Percentiles rank a stretch among this genome's conserved stretches.
These are phyloP conservation scores for Perognathus longimembris DNA, from an alignment of 2,113 vertebrate species.

Conservation along the genomic window DNA sequence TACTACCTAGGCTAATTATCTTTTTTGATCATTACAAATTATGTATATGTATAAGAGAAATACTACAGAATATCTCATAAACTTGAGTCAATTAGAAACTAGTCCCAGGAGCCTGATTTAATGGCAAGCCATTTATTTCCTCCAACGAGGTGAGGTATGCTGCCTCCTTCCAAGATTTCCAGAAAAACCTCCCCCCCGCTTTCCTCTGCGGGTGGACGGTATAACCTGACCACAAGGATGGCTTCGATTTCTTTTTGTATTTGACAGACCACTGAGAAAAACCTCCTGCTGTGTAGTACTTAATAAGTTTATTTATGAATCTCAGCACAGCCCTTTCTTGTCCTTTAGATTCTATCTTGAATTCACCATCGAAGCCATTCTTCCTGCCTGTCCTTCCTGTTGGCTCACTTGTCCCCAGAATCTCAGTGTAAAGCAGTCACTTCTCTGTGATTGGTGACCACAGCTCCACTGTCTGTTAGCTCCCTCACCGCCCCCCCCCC, in stretches of 20 bases:
- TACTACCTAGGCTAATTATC: too few species aligned
- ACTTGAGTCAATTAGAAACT: background rate
- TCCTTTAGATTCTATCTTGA: background rate
- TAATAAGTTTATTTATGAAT: background rate
- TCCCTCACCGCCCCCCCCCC: too few species aligned
- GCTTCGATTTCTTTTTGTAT: background rate
- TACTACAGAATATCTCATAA: background rate
- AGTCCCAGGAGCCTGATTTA: background rate
- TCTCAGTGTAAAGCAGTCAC: accelerated
- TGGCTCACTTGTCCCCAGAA: accelerated
- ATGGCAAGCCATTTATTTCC: background rate
- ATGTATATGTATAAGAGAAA: too few species aligned
- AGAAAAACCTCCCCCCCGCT: background rate
- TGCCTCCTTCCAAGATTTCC: background rate
- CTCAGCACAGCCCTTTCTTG: background rate
- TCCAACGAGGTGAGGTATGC: background rate
- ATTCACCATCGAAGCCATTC: too few species aligned
- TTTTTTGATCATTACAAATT: background rate
- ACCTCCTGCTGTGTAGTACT: accelerated
- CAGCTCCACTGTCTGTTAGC: too few species aligned
- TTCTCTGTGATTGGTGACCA: background rate
- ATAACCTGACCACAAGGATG: background rate
- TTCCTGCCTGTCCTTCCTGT: too few species aligned
- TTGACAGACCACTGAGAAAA: background rate
- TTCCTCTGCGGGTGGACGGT: background rate